phyloP scores from a whole-genome alignment of 2,888 invertebrate genomes.

The Drosophila dives region DNA sequence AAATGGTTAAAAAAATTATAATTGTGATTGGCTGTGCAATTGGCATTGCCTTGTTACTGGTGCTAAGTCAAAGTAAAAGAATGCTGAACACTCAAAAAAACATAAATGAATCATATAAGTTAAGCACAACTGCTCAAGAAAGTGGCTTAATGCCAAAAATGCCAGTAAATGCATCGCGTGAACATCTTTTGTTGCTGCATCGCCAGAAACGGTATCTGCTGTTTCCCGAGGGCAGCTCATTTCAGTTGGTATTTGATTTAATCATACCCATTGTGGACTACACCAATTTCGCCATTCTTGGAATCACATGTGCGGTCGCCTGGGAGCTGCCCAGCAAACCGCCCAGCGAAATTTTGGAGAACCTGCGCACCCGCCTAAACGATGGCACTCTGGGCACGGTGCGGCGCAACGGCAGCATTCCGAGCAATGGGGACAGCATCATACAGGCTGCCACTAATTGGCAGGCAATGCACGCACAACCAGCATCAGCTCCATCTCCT shows the following conservation, averaged over 20 bases:
- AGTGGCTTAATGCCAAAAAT: slow-evolving; percentile 1
- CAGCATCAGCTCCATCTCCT: slow-evolving; percentile 24
- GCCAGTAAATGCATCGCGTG: slow-evolving; percentile 18
- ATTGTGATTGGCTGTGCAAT: slow-evolving; percentile 53
- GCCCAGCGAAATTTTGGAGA: slow-evolving; percentile 82
- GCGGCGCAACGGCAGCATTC: slow-evolving; percentile 75
- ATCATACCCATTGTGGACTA: slow-evolving; percentile 84
- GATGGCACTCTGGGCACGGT: slow-evolving; percentile 78
- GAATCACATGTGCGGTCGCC: slow-evolving; percentile 91
- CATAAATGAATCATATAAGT: slow-evolving; percentile 24
- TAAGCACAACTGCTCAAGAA: neutral
- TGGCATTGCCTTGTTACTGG: slow-evolving; percentile 30
- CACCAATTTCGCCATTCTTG: slow-evolving; percentile 87
- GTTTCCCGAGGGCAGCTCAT: slow-evolving; percentile 86
- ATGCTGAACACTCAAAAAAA: neutral
- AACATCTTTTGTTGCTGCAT: slow-evolving; percentile 70
- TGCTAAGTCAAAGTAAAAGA: slow-evolving; percentile 26
- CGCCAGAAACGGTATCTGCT: slow-evolving; percentile 85
- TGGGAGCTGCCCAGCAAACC: slow-evolving; percentile 91
- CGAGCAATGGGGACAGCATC: slow-evolving; percentile 28
- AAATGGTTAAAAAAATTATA: slow-evolving; percentile 65
- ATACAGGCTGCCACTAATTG: slow-evolving; percentile 61
- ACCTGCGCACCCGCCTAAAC: slow-evolving; percentile 78
- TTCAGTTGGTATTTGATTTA: slow-evolving; percentile 84
- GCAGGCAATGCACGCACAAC: slow-evolving; percentile 62